These are phyloP conservation scores for Dicentrarchus labrax DNA, from an alignment of 2,113 vertebrate genomes.

Conservation along the genomic window DNA sequence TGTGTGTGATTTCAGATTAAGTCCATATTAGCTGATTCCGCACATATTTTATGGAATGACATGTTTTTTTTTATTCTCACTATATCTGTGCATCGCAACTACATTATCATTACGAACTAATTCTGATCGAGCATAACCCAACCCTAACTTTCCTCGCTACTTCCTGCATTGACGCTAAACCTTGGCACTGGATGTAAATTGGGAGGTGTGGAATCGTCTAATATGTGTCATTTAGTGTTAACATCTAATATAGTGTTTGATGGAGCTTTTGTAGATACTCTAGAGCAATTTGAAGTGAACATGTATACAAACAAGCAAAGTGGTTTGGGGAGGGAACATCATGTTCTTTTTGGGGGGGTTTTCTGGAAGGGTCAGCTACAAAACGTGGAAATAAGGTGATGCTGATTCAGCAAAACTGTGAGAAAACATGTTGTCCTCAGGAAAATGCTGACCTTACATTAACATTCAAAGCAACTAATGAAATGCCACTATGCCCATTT, in stretches of 20 bases:
- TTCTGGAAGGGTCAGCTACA: too few relatives aligned
- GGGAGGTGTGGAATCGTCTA: too few relatives aligned
- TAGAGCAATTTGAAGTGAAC: too few relatives aligned
- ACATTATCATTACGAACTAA: neutral
- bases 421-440: neutral
- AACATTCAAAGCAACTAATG: neutral
- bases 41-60: too few relatives aligned
- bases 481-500: rapidly evolving
- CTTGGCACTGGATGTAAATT: neutral
- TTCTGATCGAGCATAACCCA: too few relatives aligned
- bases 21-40: too few relatives aligned
- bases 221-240: too few relatives aligned
- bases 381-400: neutral
- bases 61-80: neutral
- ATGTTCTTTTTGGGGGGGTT: neutral
- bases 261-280: too few relatives aligned
- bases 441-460: neutral
- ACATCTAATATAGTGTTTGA: too few relatives aligned
- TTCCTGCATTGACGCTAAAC: neutral
- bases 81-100: neutral
- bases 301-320: neutral
- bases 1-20: too few relatives aligned
- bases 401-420: neutral
- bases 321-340: neutral
- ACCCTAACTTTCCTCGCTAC: neutral